Base-by-base conservation (phyloP, 2,888 invertebrate species). In the Sesia apiformis region DNA sequence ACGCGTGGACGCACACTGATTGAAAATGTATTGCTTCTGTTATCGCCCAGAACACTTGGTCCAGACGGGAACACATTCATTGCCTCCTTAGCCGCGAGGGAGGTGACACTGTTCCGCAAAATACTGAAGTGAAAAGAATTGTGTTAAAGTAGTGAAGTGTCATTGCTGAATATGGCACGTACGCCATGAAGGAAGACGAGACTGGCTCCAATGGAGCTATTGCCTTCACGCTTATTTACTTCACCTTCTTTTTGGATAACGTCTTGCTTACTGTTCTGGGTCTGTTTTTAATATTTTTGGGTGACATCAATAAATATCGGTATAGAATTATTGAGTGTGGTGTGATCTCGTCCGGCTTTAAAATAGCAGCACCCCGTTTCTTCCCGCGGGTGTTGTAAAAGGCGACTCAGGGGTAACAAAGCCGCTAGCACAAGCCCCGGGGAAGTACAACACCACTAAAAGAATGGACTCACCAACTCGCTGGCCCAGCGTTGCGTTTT, bases 221-320 rank as follows among this genome's bases (percentile, higher is more conserved):
- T 53, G 79, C 85, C 41, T 85, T 87, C 59, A 71, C 72, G 1
- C 73, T 88, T 54, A 78, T 95, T 54, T 96, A 96, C 76, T 78
- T 94, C 58, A 94, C 95, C 2, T 92, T 96, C 74, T 91, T 96
- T 67, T 81, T 95, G 76, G 97, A 97, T 86, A 97, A 97, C 81
- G 93, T 97, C 59, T 90, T 97, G 38, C 90, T 97, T 52, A 97
- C 97, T 42, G 95, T 96, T 43, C 94, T 97, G 53, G 97, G 97
- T 97, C 83, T 93, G 93, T 65, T 53, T 5, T 4, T n/a, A 42
- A 7, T 38, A 7, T 23, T 23, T 23, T 23, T 23, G 23, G 23
- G 23, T 23, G 23, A 23, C 2, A 1, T 23, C 23, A 23, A 23
- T 23, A 23, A 23, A 23, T 23, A 23, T 23, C 23, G 23, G 23